Conservation (phyloP, 2,888 invertebrate genomes). For the Callosobruchus maculatus region DNA sequence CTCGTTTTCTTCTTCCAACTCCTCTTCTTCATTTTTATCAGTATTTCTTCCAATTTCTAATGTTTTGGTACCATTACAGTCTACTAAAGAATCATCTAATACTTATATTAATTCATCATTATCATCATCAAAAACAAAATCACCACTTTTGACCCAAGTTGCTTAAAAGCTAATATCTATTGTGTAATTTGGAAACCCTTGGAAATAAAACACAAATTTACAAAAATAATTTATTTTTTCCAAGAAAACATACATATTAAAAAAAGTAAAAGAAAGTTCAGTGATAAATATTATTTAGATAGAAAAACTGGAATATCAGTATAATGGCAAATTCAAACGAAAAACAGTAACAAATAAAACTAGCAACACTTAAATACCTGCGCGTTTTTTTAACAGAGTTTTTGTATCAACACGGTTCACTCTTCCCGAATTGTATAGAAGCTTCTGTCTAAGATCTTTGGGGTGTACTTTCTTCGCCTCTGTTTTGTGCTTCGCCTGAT, state of each 20-base stretch:
- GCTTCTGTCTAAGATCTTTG: conserved; percentile 42
- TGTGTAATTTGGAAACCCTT: no score
- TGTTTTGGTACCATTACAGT: no score
- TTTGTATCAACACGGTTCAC: conserved; percentile 33
- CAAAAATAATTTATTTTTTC: neutral
- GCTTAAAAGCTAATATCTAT: no score
- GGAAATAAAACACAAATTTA: no score
- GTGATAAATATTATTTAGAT: neutral
- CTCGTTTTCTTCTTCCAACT: no score
- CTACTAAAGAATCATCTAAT: no score
- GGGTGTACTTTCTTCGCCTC: conserved; percentile 27
- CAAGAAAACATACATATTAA: neutral
- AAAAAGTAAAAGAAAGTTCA: neutral
- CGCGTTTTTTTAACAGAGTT: conserved; percentile 31
- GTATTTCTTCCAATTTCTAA: no score
- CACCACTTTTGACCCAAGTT: no score
- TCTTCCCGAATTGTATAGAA: conserved; percentile 34
- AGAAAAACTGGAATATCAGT: neutral
- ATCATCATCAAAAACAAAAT: no score
- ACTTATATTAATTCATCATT: no score
- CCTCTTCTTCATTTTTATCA: no score
- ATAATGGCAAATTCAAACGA: neutral
- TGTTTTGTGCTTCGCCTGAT: no score
- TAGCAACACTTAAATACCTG: conserved; percentile 8
- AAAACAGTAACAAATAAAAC: neutral